These are phyloP conservation scores for Sebastes miniatus DNA, from an alignment of 2,797 vertebrate species.

Conservation along the genomic window DNA sequence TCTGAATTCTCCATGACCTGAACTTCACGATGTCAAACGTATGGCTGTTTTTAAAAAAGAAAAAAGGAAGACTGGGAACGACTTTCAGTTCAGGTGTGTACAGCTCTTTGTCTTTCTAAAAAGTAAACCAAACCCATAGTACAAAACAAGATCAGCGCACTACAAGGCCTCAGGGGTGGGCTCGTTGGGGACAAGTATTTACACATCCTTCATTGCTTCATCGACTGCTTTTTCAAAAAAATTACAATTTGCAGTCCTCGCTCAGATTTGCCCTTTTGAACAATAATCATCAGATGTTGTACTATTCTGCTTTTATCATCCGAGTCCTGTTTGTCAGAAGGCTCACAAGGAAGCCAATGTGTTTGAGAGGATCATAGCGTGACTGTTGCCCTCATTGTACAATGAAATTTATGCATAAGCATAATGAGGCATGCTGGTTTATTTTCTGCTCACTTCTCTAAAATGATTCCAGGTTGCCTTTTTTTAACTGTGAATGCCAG, in stretches of 20 bases:
- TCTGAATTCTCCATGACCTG: background rate
- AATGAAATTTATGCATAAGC: slow-evolving; percentile 4
- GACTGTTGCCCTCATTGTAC: slow-evolving; percentile 17
- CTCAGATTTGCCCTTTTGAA: slow-evolving; percentile 6
- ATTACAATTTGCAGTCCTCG: background rate
- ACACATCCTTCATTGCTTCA: slow-evolving; percentile 55
- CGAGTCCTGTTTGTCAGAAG: slow-evolving; percentile 8
- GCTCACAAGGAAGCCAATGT: slow-evolving; percentile 23
- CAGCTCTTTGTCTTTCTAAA: slow-evolving; percentile 19
- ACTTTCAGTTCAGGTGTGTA: slow-evolving; percentile 35
- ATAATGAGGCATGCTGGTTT: background rate
- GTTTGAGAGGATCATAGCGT: slow-evolving; percentile 14
- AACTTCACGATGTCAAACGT: slow-evolving; percentile 15
- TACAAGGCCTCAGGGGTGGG: slow-evolving; percentile 50
- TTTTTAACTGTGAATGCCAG: slow-evolving; percentile 1
- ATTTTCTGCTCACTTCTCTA: slow-evolving; percentile 13
- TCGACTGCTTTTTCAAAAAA: background rate
- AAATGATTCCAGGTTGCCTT: slow-evolving; percentile 2
- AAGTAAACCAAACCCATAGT: slow-evolving; percentile 22
- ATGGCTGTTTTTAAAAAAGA: slow-evolving; percentile 34
- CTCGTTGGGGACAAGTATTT: slow-evolving; percentile 59
- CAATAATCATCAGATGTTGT: background rate
- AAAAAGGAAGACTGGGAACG: slow-evolving; percentile 52
- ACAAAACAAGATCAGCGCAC: slow-evolving; percentile 35
- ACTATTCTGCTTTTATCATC: slow-evolving; percentile 1